Evolutionary conservation across 2,113 vertebrate genomes (phyloP).

Genomic region (Xenotilapia flavipinnis): DNA sequence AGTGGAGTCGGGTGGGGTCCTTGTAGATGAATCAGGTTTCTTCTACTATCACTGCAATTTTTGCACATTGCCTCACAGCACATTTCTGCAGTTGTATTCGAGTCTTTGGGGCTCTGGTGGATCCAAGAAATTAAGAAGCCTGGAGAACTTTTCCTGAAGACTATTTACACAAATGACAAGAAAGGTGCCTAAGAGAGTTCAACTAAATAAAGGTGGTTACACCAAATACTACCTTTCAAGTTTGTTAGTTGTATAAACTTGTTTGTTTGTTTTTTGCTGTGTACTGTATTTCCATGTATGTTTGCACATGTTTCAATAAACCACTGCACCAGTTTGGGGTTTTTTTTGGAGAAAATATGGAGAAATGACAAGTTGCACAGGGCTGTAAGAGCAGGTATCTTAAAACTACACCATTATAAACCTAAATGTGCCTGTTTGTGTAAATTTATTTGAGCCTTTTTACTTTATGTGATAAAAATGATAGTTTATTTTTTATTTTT

Average conservation of each 20-base stretch:
- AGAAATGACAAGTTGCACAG: background rate
- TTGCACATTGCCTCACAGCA: background rate
- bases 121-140: background rate
- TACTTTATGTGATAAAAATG: accelerated
- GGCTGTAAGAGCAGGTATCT: accelerated
- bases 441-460: accelerated
- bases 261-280: background rate
- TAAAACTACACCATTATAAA: background rate
- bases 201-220: background rate
- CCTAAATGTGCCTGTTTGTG: background rate
- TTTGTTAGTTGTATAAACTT: background rate
- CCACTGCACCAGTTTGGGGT: accelerated
- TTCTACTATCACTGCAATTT: background rate
- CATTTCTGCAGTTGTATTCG: background rate
- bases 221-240: background rate
- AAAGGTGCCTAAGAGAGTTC: background rate
- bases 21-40: background rate
- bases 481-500: background rate
- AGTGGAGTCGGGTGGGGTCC: background rate
- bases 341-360: background rate
- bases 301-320: background rate
- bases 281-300: background rate
- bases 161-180: background rate
- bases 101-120: background rate
- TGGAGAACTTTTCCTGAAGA: background rate